phyloP scores from a whole-genome alignment of 2,888 invertebrate genomes.

The Omphaloscelis lunosa region DNA sequence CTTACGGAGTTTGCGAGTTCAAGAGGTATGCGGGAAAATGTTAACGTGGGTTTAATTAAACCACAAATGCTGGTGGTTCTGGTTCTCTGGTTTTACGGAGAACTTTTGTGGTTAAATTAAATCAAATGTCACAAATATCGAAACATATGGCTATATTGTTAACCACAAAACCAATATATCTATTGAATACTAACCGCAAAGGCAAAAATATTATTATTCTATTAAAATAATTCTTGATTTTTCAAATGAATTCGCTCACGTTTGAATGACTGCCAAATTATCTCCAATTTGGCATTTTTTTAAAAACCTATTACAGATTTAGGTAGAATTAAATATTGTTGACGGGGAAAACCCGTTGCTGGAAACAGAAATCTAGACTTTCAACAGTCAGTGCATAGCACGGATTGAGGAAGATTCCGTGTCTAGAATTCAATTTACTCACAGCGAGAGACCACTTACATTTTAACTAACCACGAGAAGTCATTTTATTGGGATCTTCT shows the following conservation, averaged over 20 bases:
- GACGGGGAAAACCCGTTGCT: constrained; percentile 40
- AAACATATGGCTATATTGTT: background rate
- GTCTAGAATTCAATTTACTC: constrained; percentile 42
- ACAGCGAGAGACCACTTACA: background rate
- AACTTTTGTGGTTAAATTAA: background rate
- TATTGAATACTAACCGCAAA: constrained; percentile 10
- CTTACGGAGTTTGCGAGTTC: background rate
- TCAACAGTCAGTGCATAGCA: constrained; percentile 42
- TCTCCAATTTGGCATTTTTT: constrained; percentile 15
- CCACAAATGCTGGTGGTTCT: too few species aligned
- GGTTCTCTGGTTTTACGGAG: too few species aligned
- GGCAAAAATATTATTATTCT: background rate
- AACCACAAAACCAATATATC: constrained; percentile 32
- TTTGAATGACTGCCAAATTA: background rate
- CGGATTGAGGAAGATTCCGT: constrained; percentile 46
- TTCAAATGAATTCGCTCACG: background rate
- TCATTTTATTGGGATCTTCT: background rate
- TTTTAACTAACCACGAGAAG: constrained; percentile 9
- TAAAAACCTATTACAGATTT: constrained; percentile 2
- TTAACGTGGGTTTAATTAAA: background rate
- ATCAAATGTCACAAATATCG: background rate
- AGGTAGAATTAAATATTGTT: constrained; percentile 29
- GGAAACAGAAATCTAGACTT: constrained; percentile 50
- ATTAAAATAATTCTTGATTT: background rate
- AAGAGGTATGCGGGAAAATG: background rate